A percentile compares a stretch with the other conserved stretches of the same genome.
phyloP scores from a whole-genome alignment of 2,888 invertebrate species.

The Siphlonurus alternatus region DNA sequence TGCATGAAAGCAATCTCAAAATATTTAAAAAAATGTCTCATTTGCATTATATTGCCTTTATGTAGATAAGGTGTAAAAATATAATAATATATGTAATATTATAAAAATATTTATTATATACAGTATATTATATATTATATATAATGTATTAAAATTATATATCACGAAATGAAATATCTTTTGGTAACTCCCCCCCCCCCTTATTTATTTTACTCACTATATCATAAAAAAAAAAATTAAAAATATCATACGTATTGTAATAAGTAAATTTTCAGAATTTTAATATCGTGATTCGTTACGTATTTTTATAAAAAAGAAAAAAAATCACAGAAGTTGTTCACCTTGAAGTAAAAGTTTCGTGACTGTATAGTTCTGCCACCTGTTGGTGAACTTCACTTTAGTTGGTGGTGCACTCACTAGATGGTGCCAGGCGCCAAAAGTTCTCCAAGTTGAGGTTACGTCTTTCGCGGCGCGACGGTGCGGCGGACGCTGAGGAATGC shows the following conservation, averaged over 20 bases:
- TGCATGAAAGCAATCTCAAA: no score
- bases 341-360: background rate
- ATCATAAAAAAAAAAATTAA: background rate
- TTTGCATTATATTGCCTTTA: no score
- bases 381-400: no score
- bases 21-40: no score
- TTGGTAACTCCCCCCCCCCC: background rate
- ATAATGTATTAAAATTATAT: no score
- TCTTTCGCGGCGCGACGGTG: background rate
- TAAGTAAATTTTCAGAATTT: background rate
- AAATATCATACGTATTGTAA: background rate
- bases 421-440: background rate
- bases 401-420: no score
- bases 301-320: background rate
- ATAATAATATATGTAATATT: no score
- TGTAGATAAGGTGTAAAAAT: no score
- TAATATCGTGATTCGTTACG: background rate
- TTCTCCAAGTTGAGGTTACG: background rate
- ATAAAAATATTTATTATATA: no score
- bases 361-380: background rate
- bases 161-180: no score
- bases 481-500: background rate
- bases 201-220: background rate
- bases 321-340: background rate
- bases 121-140: no score